phyloP scores from a whole-genome alignment of 1,140 invertebrate genomes.

The Neodiprion fabricii region DNA sequence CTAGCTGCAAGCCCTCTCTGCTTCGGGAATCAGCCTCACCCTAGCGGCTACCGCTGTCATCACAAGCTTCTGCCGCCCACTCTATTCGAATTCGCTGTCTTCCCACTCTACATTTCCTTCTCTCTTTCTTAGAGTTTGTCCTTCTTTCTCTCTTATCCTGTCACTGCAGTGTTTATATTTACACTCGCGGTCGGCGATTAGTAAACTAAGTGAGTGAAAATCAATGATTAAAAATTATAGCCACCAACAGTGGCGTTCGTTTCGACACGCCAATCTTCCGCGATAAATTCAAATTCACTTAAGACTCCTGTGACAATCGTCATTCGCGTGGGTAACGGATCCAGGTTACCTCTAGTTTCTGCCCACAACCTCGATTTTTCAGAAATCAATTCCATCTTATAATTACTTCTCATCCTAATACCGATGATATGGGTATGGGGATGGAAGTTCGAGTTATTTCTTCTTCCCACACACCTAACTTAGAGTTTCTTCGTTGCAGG shows the following conservation, averaged over 20 bases:
- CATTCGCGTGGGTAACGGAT: constrained; percentile 1
- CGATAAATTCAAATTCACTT: neutral
- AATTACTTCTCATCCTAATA: neutral
- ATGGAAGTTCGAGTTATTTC: neutral
- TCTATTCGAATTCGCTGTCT: neutral
- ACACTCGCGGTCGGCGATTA: neutral
- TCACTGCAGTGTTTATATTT: constrained; percentile 28
- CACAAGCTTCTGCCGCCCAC: neutral
- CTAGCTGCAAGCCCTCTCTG: no score
- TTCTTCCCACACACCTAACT: neutral
- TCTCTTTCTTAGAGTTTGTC: constrained; percentile 11
- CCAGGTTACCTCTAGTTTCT: constrained; percentile 6
- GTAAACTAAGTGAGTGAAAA: neutral
- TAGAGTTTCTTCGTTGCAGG: neutral
- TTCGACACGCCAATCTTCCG: neutral
- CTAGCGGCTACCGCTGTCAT: no score
- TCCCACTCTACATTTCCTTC: neutral
- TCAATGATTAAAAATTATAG: neutral
- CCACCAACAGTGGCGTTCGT: neutral
- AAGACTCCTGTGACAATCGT: neutral
- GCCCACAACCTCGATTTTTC: neutral
- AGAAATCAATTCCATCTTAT: neutral
- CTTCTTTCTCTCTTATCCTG: constrained; percentile 28
- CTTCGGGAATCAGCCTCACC: no score
- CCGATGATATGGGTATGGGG: neutral